Base-by-base conservation (phyloP, 2,888 invertebrate genomes). In the Cinara cedri region DNA sequence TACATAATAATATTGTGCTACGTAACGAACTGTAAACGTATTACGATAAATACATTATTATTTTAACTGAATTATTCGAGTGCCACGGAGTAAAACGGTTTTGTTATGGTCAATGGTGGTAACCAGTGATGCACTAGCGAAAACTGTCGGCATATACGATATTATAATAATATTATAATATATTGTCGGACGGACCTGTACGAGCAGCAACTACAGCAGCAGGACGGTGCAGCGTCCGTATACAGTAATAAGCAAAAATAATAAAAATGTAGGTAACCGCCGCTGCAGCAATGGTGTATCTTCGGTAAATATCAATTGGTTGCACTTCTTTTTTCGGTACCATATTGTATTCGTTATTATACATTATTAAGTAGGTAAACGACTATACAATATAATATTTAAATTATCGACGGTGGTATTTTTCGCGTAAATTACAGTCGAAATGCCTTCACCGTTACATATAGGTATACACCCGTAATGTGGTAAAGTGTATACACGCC, bases 371-470 rank as follows among this genome's bases (percentile, higher is more conserved):
- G 34, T 60, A 74, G 51, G 74, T 74, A 74, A 63, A 63, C 63
- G 62, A 34, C 34, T 34, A 34, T 34, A 34, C 34, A 34, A 3
- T 34, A 34, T 72, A 72, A 74, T 74, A 74, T 74, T 74, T 74
- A 74, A 74, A 74, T 74, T 74, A 74, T 74, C 74, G 74, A 74
- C 51, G 74, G 74, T 74, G 74, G 63, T 74, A 74, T 74, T 74
- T 74, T 71, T 63, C 63, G 19, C 8, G 21, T 63, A 74, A 74
- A 74, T 74, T 74, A 63, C 74, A 63, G 63, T 62, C 63, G 26
- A 74, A 74, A 63, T 74, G 63, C 62, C 51, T 63, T 74, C 63
- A 74, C 74, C 74, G 74, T 74, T 74, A 68, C n/a, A 34, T 44
- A 42, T 34, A 34, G 34, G 34, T 34, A 6, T 34, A 34, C 6